Base-by-base conservation (phyloP, 1,140 invertebrate species). In the Solenopsis fugax region DNA sequence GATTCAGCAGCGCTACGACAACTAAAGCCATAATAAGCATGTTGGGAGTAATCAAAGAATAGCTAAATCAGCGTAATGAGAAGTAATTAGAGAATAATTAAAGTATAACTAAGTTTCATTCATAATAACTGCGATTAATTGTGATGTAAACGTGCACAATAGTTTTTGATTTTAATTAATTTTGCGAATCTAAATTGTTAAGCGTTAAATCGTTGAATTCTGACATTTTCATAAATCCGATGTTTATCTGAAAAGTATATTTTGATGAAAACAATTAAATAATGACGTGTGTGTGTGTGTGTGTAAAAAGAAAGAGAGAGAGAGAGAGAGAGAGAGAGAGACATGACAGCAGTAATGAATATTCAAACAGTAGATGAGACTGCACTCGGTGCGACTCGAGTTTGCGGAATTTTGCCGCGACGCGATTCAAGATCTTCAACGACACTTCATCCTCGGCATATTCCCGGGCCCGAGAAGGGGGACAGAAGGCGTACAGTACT, bases 361-460 rank as follows among this genome's bases (percentile, higher is more conserved):
- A 78, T 78, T 85, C 73, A 78, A 85, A 85, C 34, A 21, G 73
- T 73, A 45, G 41, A 60, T 60, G 77, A 48, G 75, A 54, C 77
- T 67, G 77, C 77, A 56, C 72, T 34, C 52, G 34, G 60, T 41
- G 58, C 52, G 76, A 80, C 18, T 86, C 65, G 77, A 72, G 58
- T 50, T 50, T 12, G 65, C 54, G 65, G 21, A 78, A 86, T 86
- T 81, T 87, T 67, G 21, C n/a, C 62, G 81, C 64, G 60, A 81
- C 52, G 52, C 52, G 52, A 85, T 41, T 85, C 77, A 88, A 86
- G 62, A 88, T 85, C 84, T 58, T 75, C 67, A 88, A 80, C 54
- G 82, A 77, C 65, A 37, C 77, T 86, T 86, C 73, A 50, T 69
- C 48, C 60, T 45, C 69, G 6, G 69, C 21, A 69, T 73, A 71